Conservation (phyloP, 2,113 vertebrate genomes). For the Odontophorus gujanensis region DNA sequence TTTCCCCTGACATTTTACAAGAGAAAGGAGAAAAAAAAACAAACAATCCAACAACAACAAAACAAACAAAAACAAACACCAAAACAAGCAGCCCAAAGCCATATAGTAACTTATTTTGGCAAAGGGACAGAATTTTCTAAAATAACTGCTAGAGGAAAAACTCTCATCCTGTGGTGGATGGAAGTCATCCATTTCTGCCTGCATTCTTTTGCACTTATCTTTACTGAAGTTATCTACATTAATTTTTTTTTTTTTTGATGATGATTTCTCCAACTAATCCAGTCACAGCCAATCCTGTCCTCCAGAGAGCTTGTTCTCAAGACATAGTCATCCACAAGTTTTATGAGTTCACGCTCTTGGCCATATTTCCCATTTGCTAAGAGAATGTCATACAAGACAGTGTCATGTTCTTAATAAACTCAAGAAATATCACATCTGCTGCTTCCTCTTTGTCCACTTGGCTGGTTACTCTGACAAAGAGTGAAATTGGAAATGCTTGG, state of each 20-base stretch:
- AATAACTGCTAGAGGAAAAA: background rate
- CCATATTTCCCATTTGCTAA: background rate
- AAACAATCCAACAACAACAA: too few species aligned
- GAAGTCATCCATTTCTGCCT: background rate
- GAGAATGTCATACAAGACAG: conserved; percentile 12
- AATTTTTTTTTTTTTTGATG: background rate
- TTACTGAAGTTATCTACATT: background rate
- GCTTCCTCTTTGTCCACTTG: conserved; percentile 19
- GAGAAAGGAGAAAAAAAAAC: too few species aligned
- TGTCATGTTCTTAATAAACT: conserved; percentile 34
- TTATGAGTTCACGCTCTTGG: background rate
- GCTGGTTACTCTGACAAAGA: conserved; percentile 27
- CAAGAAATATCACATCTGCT: conserved; percentile 6
- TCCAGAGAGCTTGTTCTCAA: background rate
- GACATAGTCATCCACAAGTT: background rate
- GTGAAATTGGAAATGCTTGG: conserved; percentile 26
- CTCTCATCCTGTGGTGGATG: background rate
- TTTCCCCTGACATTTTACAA: background rate
- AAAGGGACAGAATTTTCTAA: background rate
- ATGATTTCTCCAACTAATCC: background rate
- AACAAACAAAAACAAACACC: too few species aligned
- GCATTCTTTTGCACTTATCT: background rate
- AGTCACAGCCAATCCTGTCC: background rate
- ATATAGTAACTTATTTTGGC: background rate
- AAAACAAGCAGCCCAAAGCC: background rate